Conservation (phyloP, 2,797 vertebrate species). For the Poliocrania exsul region DNA sequence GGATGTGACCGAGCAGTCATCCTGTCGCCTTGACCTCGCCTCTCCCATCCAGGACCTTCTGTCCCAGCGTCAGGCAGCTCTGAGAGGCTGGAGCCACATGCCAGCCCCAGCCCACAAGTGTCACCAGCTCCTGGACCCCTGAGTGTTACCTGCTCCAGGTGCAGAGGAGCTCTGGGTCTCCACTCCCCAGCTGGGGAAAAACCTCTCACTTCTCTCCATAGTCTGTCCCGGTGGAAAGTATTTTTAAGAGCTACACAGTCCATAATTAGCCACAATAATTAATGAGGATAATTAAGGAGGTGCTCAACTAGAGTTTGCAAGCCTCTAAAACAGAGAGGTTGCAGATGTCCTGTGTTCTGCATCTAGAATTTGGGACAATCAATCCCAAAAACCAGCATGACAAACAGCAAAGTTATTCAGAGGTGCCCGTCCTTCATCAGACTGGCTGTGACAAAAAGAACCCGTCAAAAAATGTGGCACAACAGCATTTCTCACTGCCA, state of each 20-base stretch:
- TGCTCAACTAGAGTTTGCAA: background rate
- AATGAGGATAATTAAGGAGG: background rate
- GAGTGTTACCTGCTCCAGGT: background rate
- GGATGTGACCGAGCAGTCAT: background rate
- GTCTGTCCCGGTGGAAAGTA: background rate
- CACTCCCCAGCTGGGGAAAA: background rate
- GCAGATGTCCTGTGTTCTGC: background rate
- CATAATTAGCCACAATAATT: background rate
- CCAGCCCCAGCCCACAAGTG: background rate
- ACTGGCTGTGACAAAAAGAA: background rate
- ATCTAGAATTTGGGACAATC: background rate
- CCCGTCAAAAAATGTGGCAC: fast-evolving
- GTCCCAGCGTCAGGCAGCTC: fast-evolving
- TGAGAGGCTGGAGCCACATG: background rate
- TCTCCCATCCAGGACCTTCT: background rate
- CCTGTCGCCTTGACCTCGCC: fast-evolving
- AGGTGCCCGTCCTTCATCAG: background rate
- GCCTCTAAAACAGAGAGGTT: background rate
- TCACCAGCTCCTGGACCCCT: background rate
- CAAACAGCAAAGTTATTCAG: background rate
- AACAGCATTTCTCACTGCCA: background rate
- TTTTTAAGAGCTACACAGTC: background rate
- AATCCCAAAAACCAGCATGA: fast-evolving
- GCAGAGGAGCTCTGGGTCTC: background rate
- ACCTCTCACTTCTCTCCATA: fast-evolving